Evolutionary conservation across 1,140 invertebrate species (phyloP).

Genomic region (Euwallacea fornicatus): DNA sequence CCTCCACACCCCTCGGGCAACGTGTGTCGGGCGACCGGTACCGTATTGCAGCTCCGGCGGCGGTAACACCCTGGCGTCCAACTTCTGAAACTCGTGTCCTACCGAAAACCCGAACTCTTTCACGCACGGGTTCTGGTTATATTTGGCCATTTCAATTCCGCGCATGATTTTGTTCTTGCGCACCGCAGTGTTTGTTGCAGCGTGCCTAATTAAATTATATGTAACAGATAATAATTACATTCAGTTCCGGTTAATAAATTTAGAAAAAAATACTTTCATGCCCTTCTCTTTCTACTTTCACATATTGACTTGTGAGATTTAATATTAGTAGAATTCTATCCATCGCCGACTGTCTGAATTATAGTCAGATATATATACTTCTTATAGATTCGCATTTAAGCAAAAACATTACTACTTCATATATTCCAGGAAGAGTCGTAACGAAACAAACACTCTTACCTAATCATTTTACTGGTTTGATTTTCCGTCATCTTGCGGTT

Average conservation of each 20-base stretch:
- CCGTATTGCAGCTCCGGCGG: conserved; percentile 59
- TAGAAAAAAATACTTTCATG: no score
- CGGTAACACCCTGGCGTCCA: conserved; percentile 60
- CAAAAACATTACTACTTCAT: no score
- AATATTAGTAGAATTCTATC: no score
- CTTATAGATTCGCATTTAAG: no score
- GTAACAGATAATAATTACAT: neutral
- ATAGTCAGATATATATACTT: no score
- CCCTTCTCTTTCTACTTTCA: no score
- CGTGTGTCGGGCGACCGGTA: conserved; percentile 4
- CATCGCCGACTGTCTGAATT: no score
- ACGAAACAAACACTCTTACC: conserved; percentile 34
- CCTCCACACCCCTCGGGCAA: conserved; percentile 57
- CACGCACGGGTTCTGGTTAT: conserved; percentile 57
- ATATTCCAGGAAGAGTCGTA: no score
- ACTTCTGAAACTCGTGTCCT: conserved; percentile 57
- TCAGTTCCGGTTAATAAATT: no score
- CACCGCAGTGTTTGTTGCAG: conserved; percentile 62
- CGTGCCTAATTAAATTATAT: conserved; percentile 42
- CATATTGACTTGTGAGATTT: no score
- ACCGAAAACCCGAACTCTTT: conserved; percentile 64
- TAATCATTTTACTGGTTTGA: conserved; percentile 69
- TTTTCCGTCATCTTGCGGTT: conserved; percentile 58
- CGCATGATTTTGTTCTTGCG: conserved; percentile 67
- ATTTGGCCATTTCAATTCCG: conserved; percentile 56